Percentiles rank a stretch among this genome's conserved stretches.
Conservation (phyloP, 2,888 invertebrate genomes). For the Drosophila meridiana region DNA sequence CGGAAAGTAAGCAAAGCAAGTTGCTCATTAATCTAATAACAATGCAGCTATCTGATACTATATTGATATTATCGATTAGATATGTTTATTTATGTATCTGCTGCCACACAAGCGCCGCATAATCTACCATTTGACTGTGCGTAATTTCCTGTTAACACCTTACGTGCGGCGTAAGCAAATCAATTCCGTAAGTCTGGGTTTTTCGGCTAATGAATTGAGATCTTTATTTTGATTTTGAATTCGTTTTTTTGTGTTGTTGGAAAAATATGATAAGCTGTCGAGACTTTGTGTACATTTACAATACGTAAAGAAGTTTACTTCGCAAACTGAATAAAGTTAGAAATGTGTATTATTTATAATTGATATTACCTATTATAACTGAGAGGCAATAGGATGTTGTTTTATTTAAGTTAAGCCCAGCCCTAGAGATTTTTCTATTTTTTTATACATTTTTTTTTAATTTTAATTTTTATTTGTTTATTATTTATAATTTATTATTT, state of each 20-base stretch:
- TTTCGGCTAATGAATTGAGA: not conserved
- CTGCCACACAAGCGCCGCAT: constrained; percentile 1
- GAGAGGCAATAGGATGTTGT: no score
- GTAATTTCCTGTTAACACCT: constrained; percentile 6
- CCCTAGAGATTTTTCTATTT: no score
- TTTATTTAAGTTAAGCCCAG: no score
- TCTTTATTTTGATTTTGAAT: not conserved
- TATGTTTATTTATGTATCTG: constrained; percentile 32
- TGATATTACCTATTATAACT: no score
- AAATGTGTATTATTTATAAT: not conserved
- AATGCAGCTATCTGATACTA: constrained; percentile 20
- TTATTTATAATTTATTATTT: not conserved
- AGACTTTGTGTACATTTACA: not conserved
- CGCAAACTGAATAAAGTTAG: not conserved
- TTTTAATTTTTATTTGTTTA: no score
- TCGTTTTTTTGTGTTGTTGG: not conserved
- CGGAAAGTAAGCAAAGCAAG: constrained; percentile 18
- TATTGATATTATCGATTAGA: constrained; percentile 35
- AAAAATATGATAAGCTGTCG: not conserved
- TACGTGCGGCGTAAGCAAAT: not conserved
- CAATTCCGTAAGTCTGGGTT: not conserved
- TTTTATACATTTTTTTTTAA: no score
- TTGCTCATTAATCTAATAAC: constrained; percentile 35
- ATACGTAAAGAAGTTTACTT: not conserved
- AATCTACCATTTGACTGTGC: constrained; percentile 15